Percentiles rank a stretch among this genome's conserved stretches.
phyloP scores from a whole-genome alignment of 2,113 vertebrate genomes.

The Trachemys scripta region DNA sequence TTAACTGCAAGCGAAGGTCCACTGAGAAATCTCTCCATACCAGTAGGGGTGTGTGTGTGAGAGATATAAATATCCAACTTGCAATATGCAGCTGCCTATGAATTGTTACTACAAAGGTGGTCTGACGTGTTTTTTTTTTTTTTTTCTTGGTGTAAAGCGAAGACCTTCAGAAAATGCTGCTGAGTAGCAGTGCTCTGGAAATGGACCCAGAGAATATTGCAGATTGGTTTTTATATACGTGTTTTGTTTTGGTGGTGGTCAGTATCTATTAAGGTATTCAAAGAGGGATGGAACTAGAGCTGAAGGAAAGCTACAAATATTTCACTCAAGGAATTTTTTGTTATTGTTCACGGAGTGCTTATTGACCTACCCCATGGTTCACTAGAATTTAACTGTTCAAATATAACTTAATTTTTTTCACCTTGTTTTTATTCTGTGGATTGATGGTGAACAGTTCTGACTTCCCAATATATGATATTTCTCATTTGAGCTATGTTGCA shows the following conservation, averaged over 20 bases:
- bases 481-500: no score
- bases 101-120: not conserved
- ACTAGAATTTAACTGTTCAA: not conserved
- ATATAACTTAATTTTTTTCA: not conserved
- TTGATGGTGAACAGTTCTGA: not conserved
- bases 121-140: no score
- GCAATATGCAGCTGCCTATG: not conserved
- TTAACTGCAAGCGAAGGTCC: not conserved
- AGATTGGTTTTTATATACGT: accelerated
- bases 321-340: not conserved
- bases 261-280: not conserved
- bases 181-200: not conserved
- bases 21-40: not conserved
- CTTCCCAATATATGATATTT: no score
- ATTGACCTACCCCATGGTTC: not conserved
- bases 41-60: not conserved
- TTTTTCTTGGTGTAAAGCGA: not conserved
- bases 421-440: not conserved
- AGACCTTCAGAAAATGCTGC: not conserved
- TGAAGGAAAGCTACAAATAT: not conserved
- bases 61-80: not conserved
- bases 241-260: not conserved
- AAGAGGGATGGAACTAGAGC: not conserved
- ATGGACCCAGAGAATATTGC: not conserved
- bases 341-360: not conserved